A percentile compares a stretch with the other conserved stretches of the same genome.
phyloP scores from a whole-genome alignment of 2,888 invertebrate species.

The Drosophila longiperda region DNA sequence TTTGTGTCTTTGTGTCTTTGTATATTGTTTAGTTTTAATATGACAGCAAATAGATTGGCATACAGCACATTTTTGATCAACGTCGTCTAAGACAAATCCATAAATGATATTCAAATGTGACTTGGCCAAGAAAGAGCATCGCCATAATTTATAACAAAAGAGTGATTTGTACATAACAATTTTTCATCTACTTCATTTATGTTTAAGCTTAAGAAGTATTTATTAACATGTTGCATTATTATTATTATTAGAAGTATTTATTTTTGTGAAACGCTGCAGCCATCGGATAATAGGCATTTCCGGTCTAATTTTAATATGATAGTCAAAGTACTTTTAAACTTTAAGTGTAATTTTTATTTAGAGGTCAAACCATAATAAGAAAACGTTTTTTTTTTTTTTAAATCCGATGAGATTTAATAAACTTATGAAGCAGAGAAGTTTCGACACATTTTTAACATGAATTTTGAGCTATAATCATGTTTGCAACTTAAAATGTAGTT shows the following conservation, averaged over 20 bases:
- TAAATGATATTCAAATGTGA: constrained; percentile 31
- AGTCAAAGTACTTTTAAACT: too few relatives aligned
- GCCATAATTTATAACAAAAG: background rate
- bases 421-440: too few relatives aligned
- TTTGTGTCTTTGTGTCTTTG: constrained; percentile 1
- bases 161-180: background rate
- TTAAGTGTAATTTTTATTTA: too few relatives aligned
- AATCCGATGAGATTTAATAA: too few relatives aligned
- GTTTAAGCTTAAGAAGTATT: background rate
- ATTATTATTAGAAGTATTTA: background rate
- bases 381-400: too few relatives aligned
- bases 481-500: too few relatives aligned
- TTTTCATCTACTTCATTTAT: background rate
- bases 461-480: too few relatives aligned
- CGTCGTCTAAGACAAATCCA: constrained; percentile 23
- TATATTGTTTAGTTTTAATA: constrained; percentile 66
- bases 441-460: too few relatives aligned
- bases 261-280: background rate
- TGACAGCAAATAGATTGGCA: constrained; percentile 70
- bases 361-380: too few relatives aligned
- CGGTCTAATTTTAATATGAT: background rate
- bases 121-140: background rate
- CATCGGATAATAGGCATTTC: too few relatives aligned
- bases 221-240: background rate
- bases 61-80: constrained; percentile 54